These are phyloP conservation scores for Cydia pomonella DNA, from an alignment of 1,140 invertebrate species.

Conservation along the genomic window DNA sequence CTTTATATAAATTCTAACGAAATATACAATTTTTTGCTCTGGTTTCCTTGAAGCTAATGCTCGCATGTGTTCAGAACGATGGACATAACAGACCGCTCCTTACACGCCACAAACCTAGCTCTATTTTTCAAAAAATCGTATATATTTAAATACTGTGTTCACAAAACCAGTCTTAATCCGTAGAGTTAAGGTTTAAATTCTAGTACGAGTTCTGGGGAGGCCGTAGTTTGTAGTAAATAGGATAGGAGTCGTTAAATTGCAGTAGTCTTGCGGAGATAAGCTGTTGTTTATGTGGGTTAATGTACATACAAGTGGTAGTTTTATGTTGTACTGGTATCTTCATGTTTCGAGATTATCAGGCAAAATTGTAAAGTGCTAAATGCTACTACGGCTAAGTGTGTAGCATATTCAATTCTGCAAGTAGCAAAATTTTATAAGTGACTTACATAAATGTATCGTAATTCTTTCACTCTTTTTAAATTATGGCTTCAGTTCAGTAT, in stretches of 20 bases:
- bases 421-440: too few species aligned
- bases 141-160: not conserved
- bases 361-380: too few species aligned
- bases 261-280: slow-evolving; percentile 3
- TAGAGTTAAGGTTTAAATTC: not conserved
- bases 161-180: not conserved
- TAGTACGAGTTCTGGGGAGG: not conserved
- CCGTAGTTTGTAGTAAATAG: not conserved
- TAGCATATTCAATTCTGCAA: too few species aligned
- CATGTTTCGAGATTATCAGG: not conserved
- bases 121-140: not conserved
- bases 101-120: not conserved
- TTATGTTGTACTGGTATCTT: not conserved
- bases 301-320: slow-evolving; percentile 1
- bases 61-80: not conserved
- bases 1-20: too few species aligned
- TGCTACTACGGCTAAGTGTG: too few species aligned
- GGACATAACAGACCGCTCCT: not conserved
- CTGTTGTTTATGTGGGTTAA: slow-evolving; percentile 11
- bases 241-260: slow-evolving; percentile 2
- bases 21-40: not conserved
- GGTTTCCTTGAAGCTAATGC: not conserved
- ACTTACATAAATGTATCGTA: too few species aligned
- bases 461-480: too few species aligned
- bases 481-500: too few species aligned